These are phyloP conservation scores for Colistium nudipinnis DNA, from an alignment of 2,113 vertebrate genomes.

Conservation along the genomic window DNA sequence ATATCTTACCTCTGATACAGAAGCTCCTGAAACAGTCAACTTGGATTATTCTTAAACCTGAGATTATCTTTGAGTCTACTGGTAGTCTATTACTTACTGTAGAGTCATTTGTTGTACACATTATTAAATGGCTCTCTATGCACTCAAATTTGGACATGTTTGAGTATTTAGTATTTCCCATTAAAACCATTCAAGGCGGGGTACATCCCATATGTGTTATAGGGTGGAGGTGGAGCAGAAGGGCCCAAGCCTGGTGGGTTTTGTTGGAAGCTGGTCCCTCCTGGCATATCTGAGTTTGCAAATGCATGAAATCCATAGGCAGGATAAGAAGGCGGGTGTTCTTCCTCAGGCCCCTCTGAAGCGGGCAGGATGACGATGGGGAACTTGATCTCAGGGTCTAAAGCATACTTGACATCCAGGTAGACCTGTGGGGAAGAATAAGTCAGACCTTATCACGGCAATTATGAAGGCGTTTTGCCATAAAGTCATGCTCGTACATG, in stretches of 20 bases:
- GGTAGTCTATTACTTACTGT: neutral
- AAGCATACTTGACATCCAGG: constrained; percentile 66
- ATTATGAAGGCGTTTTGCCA: neutral
- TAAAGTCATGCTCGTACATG: neutral
- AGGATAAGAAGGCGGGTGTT: neutral
- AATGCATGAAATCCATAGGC: constrained; percentile 20
- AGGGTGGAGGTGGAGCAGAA: constrained; percentile 28
- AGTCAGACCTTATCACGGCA: neutral
- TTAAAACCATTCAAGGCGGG: constrained; percentile 17
- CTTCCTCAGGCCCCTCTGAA: neutral
- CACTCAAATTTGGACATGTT: neutral
- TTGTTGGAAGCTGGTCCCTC: neutral
- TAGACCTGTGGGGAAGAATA: constrained; percentile 51
- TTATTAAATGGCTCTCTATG: neutral
- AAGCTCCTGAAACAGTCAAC: neutral
- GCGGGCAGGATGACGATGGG: constrained; percentile 58
- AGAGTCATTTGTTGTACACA: neutral
- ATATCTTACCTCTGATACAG: neutral
- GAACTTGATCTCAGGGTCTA: constrained; percentile 64
- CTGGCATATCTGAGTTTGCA: neutral
- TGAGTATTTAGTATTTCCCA: constrained; percentile 1
- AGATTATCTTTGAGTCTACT: neutral
- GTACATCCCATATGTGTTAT: constrained; percentile 28
- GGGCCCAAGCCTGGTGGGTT: constrained; percentile 9
- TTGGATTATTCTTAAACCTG: neutral